Conservation (phyloP, 37 sponge, comb jelly and placozoan species). For the Hormiphora californensis region DNA sequence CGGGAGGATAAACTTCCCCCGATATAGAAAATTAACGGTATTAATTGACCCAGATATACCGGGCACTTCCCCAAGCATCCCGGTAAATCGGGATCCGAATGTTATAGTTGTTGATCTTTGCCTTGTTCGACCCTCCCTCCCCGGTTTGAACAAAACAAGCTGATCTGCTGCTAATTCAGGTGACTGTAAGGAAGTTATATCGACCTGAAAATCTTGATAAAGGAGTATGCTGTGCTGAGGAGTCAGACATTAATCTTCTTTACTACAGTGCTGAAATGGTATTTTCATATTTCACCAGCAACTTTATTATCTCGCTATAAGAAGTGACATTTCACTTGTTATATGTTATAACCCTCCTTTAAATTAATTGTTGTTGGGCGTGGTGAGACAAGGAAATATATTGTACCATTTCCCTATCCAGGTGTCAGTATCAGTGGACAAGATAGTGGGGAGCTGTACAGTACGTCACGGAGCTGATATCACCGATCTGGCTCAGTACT, state of each 20-base stretch:
- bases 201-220: constrained; percentile 75
- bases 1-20: too few species aligned
- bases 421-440: constrained; percentile 57
- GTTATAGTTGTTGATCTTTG: too few species aligned
- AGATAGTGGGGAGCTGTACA: constrained; percentile 67
- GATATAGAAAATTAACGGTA: too few species aligned
- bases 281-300: too few species aligned
- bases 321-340: neutral
- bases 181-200: constrained; percentile 18
- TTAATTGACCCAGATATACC: too few species aligned
- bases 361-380: neutral
- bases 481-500: constrained; percentile 59
- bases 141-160: too few species aligned
- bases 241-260: constrained; percentile 73
- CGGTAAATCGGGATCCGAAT: too few species aligned
- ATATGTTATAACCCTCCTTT: neutral
- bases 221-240: neutral
- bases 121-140: too few species aligned
- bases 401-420: neutral
- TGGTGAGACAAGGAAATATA: neutral
- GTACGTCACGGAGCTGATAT: constrained; percentile 67
- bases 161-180: too few species aligned
- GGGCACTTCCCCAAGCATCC: too few species aligned
- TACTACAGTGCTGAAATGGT: constrained; percentile 69
- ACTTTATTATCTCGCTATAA: too few species aligned